phyloP scores from a whole-genome alignment of 2,797 vertebrate species.

The Adelosebastes latens region DNA sequence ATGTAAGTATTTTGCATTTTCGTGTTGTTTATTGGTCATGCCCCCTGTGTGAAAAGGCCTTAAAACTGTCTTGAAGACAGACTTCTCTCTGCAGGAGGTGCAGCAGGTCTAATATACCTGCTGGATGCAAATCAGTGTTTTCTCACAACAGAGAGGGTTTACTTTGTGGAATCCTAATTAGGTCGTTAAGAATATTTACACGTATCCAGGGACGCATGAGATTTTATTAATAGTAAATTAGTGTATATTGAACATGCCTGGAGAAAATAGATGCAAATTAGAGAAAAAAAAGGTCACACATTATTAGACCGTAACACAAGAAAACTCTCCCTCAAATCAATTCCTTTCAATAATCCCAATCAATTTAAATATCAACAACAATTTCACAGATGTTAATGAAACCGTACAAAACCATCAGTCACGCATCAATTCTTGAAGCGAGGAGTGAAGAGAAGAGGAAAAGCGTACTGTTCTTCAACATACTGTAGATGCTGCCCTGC shows the following conservation, averaged over 20 bases:
- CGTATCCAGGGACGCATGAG: slow-evolving; percentile 11
- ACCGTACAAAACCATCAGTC: neutral
- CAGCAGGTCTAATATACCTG: slow-evolving; percentile 33
- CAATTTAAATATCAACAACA: slow-evolving; percentile 6
- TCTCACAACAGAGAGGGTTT: slow-evolving; percentile 20
- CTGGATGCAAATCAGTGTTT: slow-evolving; percentile 49
- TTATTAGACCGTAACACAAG: neutral
- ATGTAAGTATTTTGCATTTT: too few species aligned
- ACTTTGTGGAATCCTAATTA: slow-evolving; percentile 46
- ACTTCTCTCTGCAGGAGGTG: slow-evolving; percentile 24
- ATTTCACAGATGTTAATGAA: neutral
- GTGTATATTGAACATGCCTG: slow-evolving; percentile 6
- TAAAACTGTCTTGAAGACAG: slow-evolving; percentile 34
- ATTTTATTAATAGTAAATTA: slow-evolving; percentile 40
- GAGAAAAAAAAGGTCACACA: neutral
- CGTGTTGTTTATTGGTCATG: too few species aligned
- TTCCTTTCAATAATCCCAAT: slow-evolving; percentile 12
- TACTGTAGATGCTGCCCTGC: slow-evolving; percentile 32
- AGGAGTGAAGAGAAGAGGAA: neutral
- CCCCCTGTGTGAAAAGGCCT: too few species aligned
- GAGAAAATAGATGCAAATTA: slow-evolving; percentile 40
- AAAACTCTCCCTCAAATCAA: neutral
- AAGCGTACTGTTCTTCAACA: slow-evolving; percentile 9
- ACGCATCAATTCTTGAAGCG: neutral
- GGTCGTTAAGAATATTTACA: slow-evolving; percentile 48